Conservation (phyloP, 2,113 vertebrate species). For the Macquaria ambigua region DNA sequence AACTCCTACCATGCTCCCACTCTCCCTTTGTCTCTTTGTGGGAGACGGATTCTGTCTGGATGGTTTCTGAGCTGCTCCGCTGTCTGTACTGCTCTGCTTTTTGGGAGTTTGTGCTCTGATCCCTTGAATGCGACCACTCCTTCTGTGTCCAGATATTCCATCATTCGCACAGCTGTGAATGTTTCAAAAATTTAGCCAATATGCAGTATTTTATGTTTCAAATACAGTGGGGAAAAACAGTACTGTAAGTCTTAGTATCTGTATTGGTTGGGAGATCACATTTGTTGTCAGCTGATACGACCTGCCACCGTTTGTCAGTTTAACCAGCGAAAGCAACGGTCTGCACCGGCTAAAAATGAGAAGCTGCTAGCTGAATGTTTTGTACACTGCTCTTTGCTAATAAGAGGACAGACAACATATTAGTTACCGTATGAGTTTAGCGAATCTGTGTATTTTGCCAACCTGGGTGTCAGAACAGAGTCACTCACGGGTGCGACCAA, state of each 20-base stretch:
- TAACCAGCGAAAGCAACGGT: no score
- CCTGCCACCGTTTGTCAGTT: no score
- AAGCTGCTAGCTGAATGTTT: no score
- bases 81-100: constrained; percentile 19
- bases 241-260: not conserved
- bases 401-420: no score
- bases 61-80: constrained; percentile 19
- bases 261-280: no score
- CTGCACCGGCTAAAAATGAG: no score
- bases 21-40: constrained; percentile 47
- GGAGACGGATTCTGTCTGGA: constrained; percentile 41
- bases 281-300: no score
- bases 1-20: constrained; percentile 62
- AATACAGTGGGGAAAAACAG: not conserved
- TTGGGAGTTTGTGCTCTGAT: constrained; percentile 22
- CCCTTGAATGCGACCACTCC: constrained; percentile 61
- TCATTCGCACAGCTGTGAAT: constrained; percentile 58
- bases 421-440: no score
- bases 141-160: constrained; percentile 50
- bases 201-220: not conserved
- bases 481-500: no score
- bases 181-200: not conserved
- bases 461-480: no score
- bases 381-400: no score
- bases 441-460: no score